Evolutionary conservation across 2,113 vertebrate genomes (phyloP).

Genomic region (Phalacrocorax brasilianus): DNA sequence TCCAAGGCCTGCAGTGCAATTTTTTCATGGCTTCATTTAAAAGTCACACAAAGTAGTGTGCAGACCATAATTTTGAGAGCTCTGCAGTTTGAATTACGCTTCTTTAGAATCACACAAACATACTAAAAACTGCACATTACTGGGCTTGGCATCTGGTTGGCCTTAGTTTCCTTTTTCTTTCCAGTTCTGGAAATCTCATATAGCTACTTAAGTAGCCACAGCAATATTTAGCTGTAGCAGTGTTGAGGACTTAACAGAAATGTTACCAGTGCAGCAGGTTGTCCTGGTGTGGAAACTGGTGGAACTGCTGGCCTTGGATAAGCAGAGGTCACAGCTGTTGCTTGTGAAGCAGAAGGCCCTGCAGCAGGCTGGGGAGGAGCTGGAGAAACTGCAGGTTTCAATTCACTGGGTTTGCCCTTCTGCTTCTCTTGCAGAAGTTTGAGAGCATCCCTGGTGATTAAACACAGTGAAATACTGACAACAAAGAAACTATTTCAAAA

Average conservation of each 20-base stretch:
- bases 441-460: conserved; percentile 85
- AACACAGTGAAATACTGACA: not conserved
- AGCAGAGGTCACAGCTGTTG: conserved; percentile 19
- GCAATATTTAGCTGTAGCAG: not conserved
- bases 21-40: not conserved
- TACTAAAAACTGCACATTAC: not conserved
- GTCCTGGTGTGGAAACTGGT: conserved; percentile 84
- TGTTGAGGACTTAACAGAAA: not conserved
- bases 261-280: conserved; percentile 80
- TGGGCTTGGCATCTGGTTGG: not conserved
- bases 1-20: not conserved
- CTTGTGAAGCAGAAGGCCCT: not conserved
- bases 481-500: not conserved
- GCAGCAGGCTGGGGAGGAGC: not conserved
- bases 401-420: conserved; percentile 43
- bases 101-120: not conserved
- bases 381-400: conserved; percentile 35
- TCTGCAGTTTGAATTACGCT: not conserved
- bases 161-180: not conserved
- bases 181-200: not conserved
- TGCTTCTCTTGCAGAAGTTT: conserved; percentile 81
- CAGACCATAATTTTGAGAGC: not conserved
- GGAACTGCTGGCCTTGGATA: conserved; percentile 80
- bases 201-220: not conserved
- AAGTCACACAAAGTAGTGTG: not conserved